Conservation (phyloP, 2,113 vertebrate species). For the Ictidomys tridecemlineatus region DNA sequence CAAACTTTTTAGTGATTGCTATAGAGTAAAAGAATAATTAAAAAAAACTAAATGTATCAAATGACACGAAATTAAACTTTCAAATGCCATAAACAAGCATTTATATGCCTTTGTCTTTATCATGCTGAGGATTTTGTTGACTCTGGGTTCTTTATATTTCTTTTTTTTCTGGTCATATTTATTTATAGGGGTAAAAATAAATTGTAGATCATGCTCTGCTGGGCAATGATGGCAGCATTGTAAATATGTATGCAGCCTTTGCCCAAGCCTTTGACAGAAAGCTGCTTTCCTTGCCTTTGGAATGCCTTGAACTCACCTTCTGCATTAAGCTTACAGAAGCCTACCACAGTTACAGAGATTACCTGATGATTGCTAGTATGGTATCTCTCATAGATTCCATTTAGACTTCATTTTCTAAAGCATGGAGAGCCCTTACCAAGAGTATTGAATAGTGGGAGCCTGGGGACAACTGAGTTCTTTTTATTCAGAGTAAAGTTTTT, state of each 20-base stretch:
- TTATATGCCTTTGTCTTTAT: constrained; percentile 54
- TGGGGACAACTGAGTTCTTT: not conserved
- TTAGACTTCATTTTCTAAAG: constrained; percentile 64
- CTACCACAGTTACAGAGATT: not conserved
- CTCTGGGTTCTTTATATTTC: constrained; percentile 52
- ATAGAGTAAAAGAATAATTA: constrained; percentile 55
- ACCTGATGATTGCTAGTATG: not conserved
- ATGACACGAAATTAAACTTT: not conserved
- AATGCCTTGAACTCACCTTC: constrained; percentile 50
- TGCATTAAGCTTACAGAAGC: not conserved
- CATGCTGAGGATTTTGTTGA: constrained; percentile 53
- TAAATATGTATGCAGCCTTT: constrained; percentile 50
- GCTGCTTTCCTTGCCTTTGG: not conserved
- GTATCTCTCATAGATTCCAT: not conserved
- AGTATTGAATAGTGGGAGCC: not conserved
- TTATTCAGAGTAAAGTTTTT: constrained; percentile 48
- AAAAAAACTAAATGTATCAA: not conserved
- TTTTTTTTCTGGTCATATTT: constrained; percentile 50
- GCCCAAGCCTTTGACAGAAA: constrained; percentile 38
- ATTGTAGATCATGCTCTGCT: constrained; percentile 11
- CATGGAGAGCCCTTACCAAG: not conserved
- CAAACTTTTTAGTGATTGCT: constrained; percentile 22
- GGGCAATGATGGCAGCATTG: constrained; percentile 49
- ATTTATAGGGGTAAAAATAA: constrained; percentile 68
- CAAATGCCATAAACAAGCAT: not conserved